These are phyloP conservation scores for Petroica traversi DNA, from an alignment of 2,113 vertebrate species.

Conservation along the genomic window DNA sequence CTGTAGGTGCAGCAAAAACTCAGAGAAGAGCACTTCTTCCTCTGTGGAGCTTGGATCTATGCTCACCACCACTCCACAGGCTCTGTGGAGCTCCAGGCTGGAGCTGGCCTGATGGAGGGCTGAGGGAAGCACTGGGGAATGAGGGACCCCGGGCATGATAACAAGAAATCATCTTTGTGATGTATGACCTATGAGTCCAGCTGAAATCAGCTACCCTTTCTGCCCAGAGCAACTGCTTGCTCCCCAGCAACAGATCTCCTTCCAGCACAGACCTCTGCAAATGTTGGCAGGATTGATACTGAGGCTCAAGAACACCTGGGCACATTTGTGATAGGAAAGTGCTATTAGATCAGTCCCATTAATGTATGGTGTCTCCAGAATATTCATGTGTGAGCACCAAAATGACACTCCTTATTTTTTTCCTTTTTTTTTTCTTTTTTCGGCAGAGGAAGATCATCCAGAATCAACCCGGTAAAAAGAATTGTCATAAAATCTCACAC, in stretches of 20 bases:
- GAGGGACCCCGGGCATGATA: not conserved
- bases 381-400: not conserved
- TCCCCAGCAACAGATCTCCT: not conserved
- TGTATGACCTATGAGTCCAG: not conserved
- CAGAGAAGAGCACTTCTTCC: not conserved
- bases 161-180: not conserved
- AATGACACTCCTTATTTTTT: not conserved
- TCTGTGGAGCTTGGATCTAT: not conserved
- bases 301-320: not conserved
- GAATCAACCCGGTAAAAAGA: conserved; percentile 74
- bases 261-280: not conserved
- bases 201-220: not conserved
- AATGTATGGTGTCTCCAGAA: not conserved
- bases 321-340: not conserved
- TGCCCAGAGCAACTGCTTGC: not conserved
- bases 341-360: not conserved
- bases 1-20: not conserved
- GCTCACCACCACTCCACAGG: not conserved
- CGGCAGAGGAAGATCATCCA: conserved; percentile 37
- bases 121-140: not conserved
- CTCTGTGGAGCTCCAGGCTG: not conserved
- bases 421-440: not conserved
- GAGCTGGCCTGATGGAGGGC: not conserved
- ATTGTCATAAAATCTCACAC: conserved; percentile 79
- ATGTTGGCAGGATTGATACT: not conserved